phyloP scores from a whole-genome alignment of 2,113 vertebrate species.

The Thinocorus orbignyianus region DNA sequence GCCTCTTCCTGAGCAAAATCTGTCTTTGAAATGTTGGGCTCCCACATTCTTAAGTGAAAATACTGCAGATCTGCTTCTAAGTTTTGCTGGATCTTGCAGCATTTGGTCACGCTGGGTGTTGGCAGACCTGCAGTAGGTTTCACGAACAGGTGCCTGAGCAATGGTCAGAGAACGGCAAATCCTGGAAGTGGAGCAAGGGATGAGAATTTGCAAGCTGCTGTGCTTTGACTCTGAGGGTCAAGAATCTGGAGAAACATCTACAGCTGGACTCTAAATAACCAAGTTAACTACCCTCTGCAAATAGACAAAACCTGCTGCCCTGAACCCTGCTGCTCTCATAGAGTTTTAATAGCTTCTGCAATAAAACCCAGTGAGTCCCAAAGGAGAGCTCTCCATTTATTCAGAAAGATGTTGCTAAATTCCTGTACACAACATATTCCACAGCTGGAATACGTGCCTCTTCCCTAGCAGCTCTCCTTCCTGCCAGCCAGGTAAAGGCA shows the following conservation, averaged over 20 bases:
- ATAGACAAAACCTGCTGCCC: constrained; percentile 41
- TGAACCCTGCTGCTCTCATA: constrained; percentile 52
- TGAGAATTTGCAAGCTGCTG: neutral
- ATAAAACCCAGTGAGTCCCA: constrained; percentile 49
- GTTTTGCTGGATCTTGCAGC: neutral
- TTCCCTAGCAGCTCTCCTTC: constrained; percentile 6
- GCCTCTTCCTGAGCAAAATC: neutral
- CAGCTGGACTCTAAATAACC: constrained; percentile 60
- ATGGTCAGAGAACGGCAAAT: neutral
- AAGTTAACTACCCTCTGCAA: constrained; percentile 49
- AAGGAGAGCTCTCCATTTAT: constrained; percentile 52
- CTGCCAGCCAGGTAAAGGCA: constrained; percentile 42
- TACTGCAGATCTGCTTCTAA: neutral
- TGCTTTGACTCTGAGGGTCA: neutral
- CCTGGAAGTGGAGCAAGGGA: neutral
- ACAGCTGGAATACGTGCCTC: neutral
- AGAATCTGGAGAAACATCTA: neutral
- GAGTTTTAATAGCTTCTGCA: constrained; percentile 57
- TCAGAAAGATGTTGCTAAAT: constrained; percentile 48
- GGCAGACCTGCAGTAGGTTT: neutral
- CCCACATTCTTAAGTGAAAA: neutral
- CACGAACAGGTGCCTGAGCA: neutral
- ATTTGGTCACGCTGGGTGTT: neutral
- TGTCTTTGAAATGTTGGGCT: neutral
- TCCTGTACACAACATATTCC: neutral